Base-by-base conservation (phyloP, 2,113 vertebrate genomes). In the Isichthys henryi region DNA sequence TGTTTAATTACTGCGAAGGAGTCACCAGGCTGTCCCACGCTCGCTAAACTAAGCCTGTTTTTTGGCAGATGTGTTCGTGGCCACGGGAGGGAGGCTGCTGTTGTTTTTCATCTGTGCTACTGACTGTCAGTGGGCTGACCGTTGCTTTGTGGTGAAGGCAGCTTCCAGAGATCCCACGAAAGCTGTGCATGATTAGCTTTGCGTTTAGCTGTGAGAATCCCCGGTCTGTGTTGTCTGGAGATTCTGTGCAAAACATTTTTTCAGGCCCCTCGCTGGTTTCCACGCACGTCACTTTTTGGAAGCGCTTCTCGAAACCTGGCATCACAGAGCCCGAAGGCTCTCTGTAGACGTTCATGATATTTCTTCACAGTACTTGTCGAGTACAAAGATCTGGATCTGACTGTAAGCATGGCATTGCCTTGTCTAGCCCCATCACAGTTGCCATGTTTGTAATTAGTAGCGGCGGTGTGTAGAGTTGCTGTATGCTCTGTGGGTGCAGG, bases 1-100 rank as follows among this genome's bases (percentile, higher is more conserved):
- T 49, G 87, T 90, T 45, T 89, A 88, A 90, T 90, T 74, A 90
- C 88, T 31, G 35, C 50, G 21, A 56, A 66, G 86, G 39, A 77
- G 89, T 56, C 86, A 27, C 89, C 45, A 43, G 39, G 27, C 58
- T 77, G 80, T 70, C 80, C 70, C 3, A 7, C 15, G 43, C 86
- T 87, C 15, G n/a, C 87, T 35, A 15, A 48, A 66, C n/a, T 52
- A 84, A 82, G 66, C 43, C 86, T 6, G 39, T 52, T 66, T 45
- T 56, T 17, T n/a, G 66, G 62, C 43, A 86, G 87, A 27, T 23
- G 23, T 48, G 19, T 27, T 53, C 21, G 46, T 17, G 46, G 39
- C 62, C 43, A 19, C 15, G 52, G 84, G 85, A 90, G 19, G 46
- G 17, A 56, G 74, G 17, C 46, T 45, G 56, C n/a, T 46, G 58